Percentiles rank a stretch among this genome's conserved stretches.
Conservation (phyloP, 2,113 vertebrate genomes). For the Furnarius figulus region DNA sequence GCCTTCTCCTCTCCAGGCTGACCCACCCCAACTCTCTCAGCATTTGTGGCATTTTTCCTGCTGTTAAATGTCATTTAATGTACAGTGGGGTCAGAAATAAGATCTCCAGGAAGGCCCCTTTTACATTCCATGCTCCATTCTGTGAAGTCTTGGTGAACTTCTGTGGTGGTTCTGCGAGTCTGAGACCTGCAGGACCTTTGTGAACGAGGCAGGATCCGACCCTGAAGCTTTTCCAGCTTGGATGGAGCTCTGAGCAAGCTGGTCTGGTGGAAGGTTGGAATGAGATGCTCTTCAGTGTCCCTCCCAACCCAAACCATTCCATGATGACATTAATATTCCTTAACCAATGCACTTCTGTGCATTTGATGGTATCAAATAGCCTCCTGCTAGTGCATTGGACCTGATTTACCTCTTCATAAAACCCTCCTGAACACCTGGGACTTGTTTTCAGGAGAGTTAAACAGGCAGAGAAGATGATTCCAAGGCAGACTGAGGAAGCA, state of each 20-base stretch:
- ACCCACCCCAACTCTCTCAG: not conserved
- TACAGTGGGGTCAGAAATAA: not conserved
- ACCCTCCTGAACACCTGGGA: not conserved
- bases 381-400: not conserved
- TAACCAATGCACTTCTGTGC: not conserved
- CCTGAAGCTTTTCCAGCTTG: not conserved
- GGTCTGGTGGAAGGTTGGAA: not conserved
- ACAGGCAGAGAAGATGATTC: not conserved
- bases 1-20: not conserved
- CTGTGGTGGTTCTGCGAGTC: fast-evolving
- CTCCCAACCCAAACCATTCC: not conserved
- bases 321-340: not conserved
- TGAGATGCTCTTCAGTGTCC: fast-evolving
- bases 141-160: not conserved
- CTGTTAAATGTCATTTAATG: not conserved
- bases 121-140: fast-evolving
- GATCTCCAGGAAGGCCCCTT: not conserved
- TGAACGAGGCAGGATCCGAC: not conserved
- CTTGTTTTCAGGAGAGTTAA: not conserved
- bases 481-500: not conserved
- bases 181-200: not conserved
- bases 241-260: not conserved
- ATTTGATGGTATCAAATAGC: fast-evolving
- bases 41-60: not conserved
- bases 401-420: not conserved